Evolutionary conservation across 2,888 invertebrate species (phyloP).

Genomic region (Pseudanteris insignis): DNA sequence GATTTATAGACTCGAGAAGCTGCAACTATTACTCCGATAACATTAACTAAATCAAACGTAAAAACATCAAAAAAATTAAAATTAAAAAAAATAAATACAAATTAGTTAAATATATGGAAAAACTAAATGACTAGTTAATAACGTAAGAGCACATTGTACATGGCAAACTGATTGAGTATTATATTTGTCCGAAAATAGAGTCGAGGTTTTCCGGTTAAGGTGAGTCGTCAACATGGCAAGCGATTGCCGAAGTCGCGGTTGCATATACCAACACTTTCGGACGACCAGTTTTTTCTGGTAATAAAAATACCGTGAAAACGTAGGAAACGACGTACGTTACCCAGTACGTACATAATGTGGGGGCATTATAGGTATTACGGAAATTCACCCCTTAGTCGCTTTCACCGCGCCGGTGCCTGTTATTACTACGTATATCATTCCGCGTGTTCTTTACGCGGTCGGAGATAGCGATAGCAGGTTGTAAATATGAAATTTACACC

Average conservation of each 20-base stretch:
- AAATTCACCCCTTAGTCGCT: conserved; percentile 58
- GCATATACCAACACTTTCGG: conserved; percentile 51
- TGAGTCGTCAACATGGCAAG: conserved; percentile 3
- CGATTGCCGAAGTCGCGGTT: conserved; percentile 37
- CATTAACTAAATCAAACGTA: too few species aligned
- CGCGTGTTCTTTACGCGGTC: conserved; percentile 54
- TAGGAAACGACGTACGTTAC: conserved; percentile 47
- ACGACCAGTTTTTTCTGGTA: conserved; percentile 25
- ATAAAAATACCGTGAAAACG: conserved; percentile 48
- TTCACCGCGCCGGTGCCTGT: conserved; percentile 55
- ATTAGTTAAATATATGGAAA: too few species aligned
- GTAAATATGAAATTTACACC: conserved; percentile 56
- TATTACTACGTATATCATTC: conserved; percentile 63
- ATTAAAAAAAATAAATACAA: too few species aligned
- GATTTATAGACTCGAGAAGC: conserved; percentile 27
- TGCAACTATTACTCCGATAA: too few species aligned
- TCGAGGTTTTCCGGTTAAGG: neutral
- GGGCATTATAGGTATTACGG: conserved; percentile 59
- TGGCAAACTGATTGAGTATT: conserved; percentile 7
- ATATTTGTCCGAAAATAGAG: conserved; percentile 26
- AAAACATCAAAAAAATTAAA: too few species aligned
- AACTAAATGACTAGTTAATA: too few species aligned
- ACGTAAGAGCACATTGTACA: too few species aligned
- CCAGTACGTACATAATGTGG: conserved; percentile 48
- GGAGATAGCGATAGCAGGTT: conserved; percentile 51